Evolutionary conservation across 2,888 invertebrate species (phyloP).

Genomic region (Drosophila macrospina): DNA sequence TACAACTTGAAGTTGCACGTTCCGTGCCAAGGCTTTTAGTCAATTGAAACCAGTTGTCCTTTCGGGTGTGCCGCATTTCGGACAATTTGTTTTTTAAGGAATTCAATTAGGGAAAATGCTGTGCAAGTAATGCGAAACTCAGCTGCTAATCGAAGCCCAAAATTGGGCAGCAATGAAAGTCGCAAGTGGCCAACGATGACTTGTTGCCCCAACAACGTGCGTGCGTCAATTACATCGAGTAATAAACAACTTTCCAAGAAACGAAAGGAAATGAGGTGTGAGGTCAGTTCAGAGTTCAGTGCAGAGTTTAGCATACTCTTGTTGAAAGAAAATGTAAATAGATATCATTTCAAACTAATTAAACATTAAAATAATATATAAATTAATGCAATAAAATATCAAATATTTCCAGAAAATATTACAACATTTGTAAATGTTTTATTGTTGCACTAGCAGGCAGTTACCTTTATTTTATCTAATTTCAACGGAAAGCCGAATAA

Average conservation of each 20-base stretch:
- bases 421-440: background rate
- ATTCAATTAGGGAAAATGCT: constrained; percentile 57
- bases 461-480: no score
- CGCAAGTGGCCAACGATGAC: constrained; percentile 46
- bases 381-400: background rate
- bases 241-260: constrained; percentile 10
- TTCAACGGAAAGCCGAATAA: no score
- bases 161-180: constrained; percentile 62
- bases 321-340: background rate
- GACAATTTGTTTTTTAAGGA: constrained; percentile 27
- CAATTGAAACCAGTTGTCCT: constrained; percentile 59
- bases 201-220: constrained; percentile 66
- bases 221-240: constrained; percentile 50
- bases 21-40: constrained; percentile 53
- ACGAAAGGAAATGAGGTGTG: constrained; percentile 12
- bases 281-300: background rate
- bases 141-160: constrained; percentile 58
- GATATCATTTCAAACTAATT: no score
- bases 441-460: no score
- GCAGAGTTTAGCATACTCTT: background rate
- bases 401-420: background rate
- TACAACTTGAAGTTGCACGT: constrained; percentile 24
- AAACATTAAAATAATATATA: background rate
- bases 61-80: constrained; percentile 21
- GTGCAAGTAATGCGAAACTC: constrained; percentile 30